Conservation (phyloP, 1,140 invertebrate species). For the Eurosta solidaginis region DNA sequence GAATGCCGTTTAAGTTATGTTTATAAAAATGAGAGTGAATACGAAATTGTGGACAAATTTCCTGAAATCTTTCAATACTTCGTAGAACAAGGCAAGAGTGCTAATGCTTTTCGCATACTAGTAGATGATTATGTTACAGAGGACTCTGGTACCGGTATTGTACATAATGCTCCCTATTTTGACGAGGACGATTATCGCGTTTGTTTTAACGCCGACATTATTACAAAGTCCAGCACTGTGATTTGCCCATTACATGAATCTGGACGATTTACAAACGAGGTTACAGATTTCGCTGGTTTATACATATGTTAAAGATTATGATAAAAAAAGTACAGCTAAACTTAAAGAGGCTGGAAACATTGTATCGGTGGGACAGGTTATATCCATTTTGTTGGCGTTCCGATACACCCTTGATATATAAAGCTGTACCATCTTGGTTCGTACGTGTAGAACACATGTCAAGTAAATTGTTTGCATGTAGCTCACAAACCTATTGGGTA, state of each 20-base stretch:
- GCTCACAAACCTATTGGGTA: conserved; percentile 94
- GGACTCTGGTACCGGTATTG: conserved; percentile 97
- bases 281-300: conserved; percentile 85
- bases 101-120: conserved; percentile 84
- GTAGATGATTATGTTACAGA: conserved; percentile 92
- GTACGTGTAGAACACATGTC: conserved; percentile 91
- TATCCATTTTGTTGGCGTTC: conserved; percentile 99
- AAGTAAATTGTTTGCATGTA: too few relatives aligned
- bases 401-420: conserved; percentile 95
- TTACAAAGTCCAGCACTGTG: conserved; percentile 81
- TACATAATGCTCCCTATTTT: conserved; percentile 99
- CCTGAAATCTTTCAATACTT: conserved; percentile 94
- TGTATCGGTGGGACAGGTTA: conserved; percentile 73
- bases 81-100: conserved; percentile 62
- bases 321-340: conserved; percentile 85
- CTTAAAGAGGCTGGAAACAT: too few relatives aligned
- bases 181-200: conserved; percentile 96
- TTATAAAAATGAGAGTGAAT: conserved; percentile 80
- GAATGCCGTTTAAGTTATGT: conserved; percentile 81
- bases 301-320: conserved; percentile 93
- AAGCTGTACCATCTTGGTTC: conserved; percentile 99
- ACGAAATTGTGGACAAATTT: conserved; percentile 78
- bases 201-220: conserved; percentile 80
- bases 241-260: conserved; percentile 94
- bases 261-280: conserved; percentile 84